Evolutionary conservation across 1,140 invertebrate genomes (phyloP), one percentile per base, ranked within the genome.

Genomic region (Drosophila parvula): DNA sequence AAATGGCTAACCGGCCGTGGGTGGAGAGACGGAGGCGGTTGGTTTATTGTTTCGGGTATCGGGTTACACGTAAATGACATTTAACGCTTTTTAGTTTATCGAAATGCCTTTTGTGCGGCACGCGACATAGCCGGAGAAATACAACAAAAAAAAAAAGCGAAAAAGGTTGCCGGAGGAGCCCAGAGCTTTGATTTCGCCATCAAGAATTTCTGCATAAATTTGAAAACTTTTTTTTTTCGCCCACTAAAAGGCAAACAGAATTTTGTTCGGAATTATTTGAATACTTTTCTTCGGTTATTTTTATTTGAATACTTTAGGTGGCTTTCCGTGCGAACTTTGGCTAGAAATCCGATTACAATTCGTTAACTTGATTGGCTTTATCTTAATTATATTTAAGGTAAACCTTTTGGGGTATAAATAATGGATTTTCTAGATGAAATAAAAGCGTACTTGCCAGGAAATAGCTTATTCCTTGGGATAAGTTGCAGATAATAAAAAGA

Each of bases 71-170:
- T 88, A 89, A 88, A 88, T 88, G 83, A 89, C 83, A 88, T 88
- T 88, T 88, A 88, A 83, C 83, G 83, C 84, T 88, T 88, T 88
- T 88, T 80, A 83, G 84, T 88, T 88, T 88, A 89, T 83, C 71
- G 58, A 86, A 83, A 89, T 88, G 77, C 77, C 77, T 74, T 79
- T 60, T 69, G 50, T 60, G 38, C 41, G 81, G 77, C 81, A 84
- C 81, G 81, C 81, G 81, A 84, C 63, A 44, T 41, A 44, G 47
- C 64, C 57, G 36, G 30, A 70, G 68, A 8, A 5, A 34, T 12
- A 5, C 74, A 62, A 58, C 79, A 73, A 81, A 82, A 82, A 5
- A 40, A 40, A 47, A 74, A 63, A 75, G n/a, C n/a, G n/a, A 83
- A 83, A 83, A 84, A 84, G 81, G 81, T 84, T 62, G 62, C 48